Conservation (phyloP, 1,140 invertebrate genomes). For the Aphis craccivora region DNA sequence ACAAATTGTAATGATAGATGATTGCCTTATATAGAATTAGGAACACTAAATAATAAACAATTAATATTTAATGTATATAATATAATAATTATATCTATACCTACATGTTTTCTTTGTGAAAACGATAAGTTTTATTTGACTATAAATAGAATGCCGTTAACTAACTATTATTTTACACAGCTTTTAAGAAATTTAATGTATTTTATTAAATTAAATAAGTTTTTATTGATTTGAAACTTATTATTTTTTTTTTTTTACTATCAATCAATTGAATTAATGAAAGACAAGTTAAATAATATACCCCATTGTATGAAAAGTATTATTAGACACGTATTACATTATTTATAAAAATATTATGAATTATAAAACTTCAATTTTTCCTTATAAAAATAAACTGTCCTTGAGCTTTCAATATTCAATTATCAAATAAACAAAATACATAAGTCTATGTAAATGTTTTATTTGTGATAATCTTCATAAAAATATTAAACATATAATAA, state of each 20-base stretch:
- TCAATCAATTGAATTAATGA: not conserved
- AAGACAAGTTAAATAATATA: not conserved
- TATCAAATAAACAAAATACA: not conserved
- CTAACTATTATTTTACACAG: not conserved
- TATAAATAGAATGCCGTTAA: not conserved
- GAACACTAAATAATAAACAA: not conserved
- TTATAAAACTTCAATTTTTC: not conserved
- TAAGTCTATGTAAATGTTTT: not conserved
- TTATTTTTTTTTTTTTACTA: not conserved
- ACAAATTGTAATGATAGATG: constrained; percentile 16
- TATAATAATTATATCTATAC: not conserved
- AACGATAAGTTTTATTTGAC: not conserved
- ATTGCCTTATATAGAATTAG: constrained; percentile 23
- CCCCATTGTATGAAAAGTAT: not conserved
- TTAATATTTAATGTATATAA: not conserved
- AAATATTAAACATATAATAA: not conserved
- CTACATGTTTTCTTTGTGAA: not conserved
- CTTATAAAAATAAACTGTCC: not conserved
- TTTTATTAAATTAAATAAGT: not conserved
- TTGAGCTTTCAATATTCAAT: not conserved
- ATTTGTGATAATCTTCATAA: not conserved
- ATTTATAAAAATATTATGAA: not conserved
- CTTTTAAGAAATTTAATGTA: not conserved
- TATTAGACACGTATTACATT: too few species aligned
- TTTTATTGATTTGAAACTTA: not conserved